Evolutionary conservation across 1,140 invertebrate species (phyloP).

Genomic region (Ylistrum balloti): DNA sequence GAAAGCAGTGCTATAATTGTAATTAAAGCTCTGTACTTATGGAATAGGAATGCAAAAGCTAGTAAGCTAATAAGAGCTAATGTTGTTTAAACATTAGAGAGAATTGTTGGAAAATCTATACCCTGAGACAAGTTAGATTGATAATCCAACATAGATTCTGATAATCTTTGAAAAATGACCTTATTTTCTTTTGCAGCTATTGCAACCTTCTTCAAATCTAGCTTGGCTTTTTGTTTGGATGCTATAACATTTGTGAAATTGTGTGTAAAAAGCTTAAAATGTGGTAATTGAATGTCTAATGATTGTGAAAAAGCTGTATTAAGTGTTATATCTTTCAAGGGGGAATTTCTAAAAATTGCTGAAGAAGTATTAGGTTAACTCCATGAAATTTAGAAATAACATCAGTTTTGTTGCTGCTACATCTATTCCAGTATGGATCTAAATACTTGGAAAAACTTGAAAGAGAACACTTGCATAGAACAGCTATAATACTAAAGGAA

Average conservation of each 20-base stretch:
- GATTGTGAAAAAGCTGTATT: slow-evolving; percentile 44
- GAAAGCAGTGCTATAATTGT: not conserved
- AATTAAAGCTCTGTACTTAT: not conserved
- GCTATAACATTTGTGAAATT: too few species aligned
- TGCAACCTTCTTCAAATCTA: slow-evolving; percentile 55
- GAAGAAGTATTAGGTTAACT: too few species aligned
- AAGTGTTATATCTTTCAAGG: too few species aligned
- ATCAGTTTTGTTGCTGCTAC: too few species aligned
- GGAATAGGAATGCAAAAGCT: not conserved
- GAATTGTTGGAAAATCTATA: not conserved
- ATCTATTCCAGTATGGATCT: too few species aligned
- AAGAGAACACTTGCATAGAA: too few species aligned
- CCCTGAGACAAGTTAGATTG: too few species aligned
- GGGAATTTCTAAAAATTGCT: too few species aligned
- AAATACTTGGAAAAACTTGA: too few species aligned
- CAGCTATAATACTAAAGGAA: too few species aligned
- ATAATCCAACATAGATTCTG: not conserved
- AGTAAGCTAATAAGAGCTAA: too few species aligned
- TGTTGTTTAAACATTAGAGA: not conserved
- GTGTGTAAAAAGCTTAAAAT: slow-evolving; percentile 54
- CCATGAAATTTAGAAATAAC: slow-evolving; percentile 1
- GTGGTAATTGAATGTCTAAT: not conserved
- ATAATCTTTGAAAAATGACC: not conserved
- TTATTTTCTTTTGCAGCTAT: slow-evolving; percentile 36
- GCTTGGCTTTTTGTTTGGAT: too few species aligned